Evolutionary conservation across 2,888 invertebrate species (phyloP).

Genomic region (Nymphalis polychloros): DNA sequence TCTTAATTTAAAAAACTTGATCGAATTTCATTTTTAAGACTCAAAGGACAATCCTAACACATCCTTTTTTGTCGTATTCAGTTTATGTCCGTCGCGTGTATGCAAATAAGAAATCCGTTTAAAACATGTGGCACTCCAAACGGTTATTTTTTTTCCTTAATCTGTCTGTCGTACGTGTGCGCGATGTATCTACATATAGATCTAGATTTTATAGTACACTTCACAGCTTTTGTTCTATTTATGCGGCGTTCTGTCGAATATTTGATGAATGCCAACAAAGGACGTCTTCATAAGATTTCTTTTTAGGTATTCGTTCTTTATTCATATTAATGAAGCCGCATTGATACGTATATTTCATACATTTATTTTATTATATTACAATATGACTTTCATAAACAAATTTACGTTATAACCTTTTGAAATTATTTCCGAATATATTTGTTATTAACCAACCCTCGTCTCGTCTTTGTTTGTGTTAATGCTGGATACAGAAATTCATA

Average conservation of each 20-base stretch:
- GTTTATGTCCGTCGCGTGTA: too few species aligned
- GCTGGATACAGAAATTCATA: too few species aligned
- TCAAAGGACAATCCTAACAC: too few species aligned
- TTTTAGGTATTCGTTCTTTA: constrained; percentile 6
- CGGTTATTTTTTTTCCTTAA: background rate
- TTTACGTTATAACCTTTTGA: too few species aligned
- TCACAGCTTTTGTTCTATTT: constrained; percentile 31
- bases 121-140: too few species aligned
- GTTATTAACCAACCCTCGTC: too few species aligned
- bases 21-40: too few species aligned
- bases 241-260: constrained; percentile 23
- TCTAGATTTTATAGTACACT: constrained; percentile 27
- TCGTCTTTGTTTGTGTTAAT: too few species aligned
- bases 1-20: too few species aligned
- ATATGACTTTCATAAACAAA: background rate
- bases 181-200: constrained; percentile 12
- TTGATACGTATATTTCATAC: background rate
- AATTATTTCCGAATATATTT: too few species aligned
- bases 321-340: constrained; percentile 14
- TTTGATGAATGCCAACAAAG: constrained; percentile 24
- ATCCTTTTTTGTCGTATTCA: too few species aligned
- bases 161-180: constrained; percentile 8
- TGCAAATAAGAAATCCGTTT: too few species aligned
- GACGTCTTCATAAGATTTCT: constrained; percentile 19
- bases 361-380: background rate